Base-by-base conservation (phyloP, 2,113 vertebrate species). In the Benitochromis conjunctus region DNA sequence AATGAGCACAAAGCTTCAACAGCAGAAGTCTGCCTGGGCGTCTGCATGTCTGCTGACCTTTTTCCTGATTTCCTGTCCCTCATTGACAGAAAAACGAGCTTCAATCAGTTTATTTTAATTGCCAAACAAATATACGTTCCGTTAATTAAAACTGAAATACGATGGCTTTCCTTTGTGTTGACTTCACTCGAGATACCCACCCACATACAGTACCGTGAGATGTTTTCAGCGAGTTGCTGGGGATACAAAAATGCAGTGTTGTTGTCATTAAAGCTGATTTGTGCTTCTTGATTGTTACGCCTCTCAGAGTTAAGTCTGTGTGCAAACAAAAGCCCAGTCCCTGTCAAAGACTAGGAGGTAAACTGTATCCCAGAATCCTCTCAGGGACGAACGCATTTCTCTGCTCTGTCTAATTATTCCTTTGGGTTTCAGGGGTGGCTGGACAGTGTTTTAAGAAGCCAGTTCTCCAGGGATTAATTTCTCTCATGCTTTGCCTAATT, bases 401-500 rank as follows among this genome's bases (percentile, higher is more conserved):
- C 31, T 51, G 56, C 82, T 80, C 54, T 55, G 55, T 78, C 57
- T 94, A 85, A 94, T 94, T 86, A 91, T 94, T 89, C 87, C 77
- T 4, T 14, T 51, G 87, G 81, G 87, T 83, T 92, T 91, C 79
- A 89, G 85, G 88, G 88, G 84, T 92, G 83, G 85, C 86, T 91
- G 86, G 90, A 88, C 86, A 71, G 56, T 91, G 74, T 93, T 91
- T 87, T 83, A 89, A 86, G 58, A 89, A 89, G 78, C 54, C 83
- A 38, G 26, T 76, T 91, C 86, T 84, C 57, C 29, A 12, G 80
- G 90, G 93, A 93, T 90, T 93, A 85, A 87, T 92, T 91, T 85
- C 80, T 89, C 83, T 90, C 62, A 74, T 90, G 86, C 64, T 81
- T 84, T 81, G 82, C 69, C 81, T 95, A 92, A 95, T 94, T 93